Evolutionary conservation across 2,797 vertebrate species (phyloP), one percentile per base, ranked within the genome.

Genomic region (Naso thynnoides): DNA sequence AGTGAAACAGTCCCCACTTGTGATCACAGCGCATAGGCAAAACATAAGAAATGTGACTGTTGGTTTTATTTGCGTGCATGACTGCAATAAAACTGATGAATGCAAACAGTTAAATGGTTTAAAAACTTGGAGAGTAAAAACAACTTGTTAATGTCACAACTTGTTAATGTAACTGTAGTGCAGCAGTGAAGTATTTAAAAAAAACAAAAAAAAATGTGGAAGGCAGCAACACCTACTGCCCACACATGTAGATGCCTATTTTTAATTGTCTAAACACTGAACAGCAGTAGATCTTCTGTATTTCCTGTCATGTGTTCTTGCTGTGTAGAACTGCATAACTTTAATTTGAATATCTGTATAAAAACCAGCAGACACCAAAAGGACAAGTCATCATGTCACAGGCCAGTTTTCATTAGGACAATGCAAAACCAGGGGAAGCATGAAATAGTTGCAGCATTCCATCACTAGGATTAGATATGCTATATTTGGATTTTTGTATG

Each of bases 1-100:
- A 19, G 38, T 42, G 70, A 75, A 70, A 64, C 26, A 18, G 45
- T 26, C 53, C 5, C 9, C 16, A 15, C 52, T 36, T 70, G 53
- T 29, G 27, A 73, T 73, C 33, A 59, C 14, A 45, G 18, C 70
- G 57, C 47, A 48, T 8, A 41, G 21, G 48, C 2, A 58, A 50
- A 15, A 29, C 38, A 9, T 45, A 44, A 24, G 23, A 53, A 53
- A 38, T 24, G 48, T 0, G 47, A 54, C 31, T 31, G 36, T 3
- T 1, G 5, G 36, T 66, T 11, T 41, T 14, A n/a, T 54, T 24
- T 39, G 7, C 11, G 19, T n/a, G 29, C 16, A 42, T 44, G 39
- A 31, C 21, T 10, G 29, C 13, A 47, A 10, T 9, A 47, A 63
- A 36, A 49, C 5, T 56, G 49, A 73, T 31, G 10, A 1, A 49